Evolutionary conservation across 2,797 vertebrate species (phyloP).

Genomic region (Smutsia temminckii): DNA sequence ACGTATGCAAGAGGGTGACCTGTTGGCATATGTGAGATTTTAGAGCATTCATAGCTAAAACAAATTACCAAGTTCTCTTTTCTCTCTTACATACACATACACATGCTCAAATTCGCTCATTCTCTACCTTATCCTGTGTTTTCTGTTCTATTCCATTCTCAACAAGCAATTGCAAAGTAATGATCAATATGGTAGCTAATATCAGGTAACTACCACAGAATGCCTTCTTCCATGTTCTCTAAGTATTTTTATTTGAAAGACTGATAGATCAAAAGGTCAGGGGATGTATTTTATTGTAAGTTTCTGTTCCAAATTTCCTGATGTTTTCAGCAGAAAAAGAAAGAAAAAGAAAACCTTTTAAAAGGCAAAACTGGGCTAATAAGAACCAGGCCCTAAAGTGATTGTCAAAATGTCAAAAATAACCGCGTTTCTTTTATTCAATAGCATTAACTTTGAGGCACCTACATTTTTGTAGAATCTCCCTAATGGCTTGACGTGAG

Average conservation of each 20-base stretch:
- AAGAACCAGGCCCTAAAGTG: conserved; percentile 83
- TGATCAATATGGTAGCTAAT: not conserved
- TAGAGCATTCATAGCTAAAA: conserved; percentile 6
- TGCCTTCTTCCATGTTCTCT: conserved; percentile 79
- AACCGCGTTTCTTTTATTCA: conserved; percentile 81
- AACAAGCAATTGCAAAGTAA: not conserved
- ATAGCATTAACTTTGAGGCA: conserved; percentile 75
- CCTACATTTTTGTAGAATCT: conserved; percentile 62
- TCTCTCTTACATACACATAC: not conserved
- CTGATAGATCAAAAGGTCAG: conserved; percentile 84
- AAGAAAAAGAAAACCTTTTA: conserved; percentile 75
- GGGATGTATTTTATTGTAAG: conserved; percentile 84
- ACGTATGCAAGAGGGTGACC: conserved; percentile 27
- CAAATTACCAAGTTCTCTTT: not conserved
- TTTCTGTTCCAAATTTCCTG: conserved; percentile 86
- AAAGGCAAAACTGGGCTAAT: conserved; percentile 83
- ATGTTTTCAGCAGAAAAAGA: conserved; percentile 78
- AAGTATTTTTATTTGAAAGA: conserved; percentile 84
- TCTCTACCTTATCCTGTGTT: not conserved
- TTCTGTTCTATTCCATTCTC: not conserved
- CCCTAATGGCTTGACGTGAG: conserved; percentile 47
- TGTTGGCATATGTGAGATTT: conserved; percentile 23
- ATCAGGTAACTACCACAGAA: conserved; percentile 75
- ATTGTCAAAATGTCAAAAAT: conserved; percentile 85
- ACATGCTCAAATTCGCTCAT: not conserved